Percentiles rank a stretch among this genome's conserved stretches.
These are phyloP conservation scores for Paradisaea rubra DNA, from an alignment of 2,113 vertebrate species.

Conservation along the genomic window DNA sequence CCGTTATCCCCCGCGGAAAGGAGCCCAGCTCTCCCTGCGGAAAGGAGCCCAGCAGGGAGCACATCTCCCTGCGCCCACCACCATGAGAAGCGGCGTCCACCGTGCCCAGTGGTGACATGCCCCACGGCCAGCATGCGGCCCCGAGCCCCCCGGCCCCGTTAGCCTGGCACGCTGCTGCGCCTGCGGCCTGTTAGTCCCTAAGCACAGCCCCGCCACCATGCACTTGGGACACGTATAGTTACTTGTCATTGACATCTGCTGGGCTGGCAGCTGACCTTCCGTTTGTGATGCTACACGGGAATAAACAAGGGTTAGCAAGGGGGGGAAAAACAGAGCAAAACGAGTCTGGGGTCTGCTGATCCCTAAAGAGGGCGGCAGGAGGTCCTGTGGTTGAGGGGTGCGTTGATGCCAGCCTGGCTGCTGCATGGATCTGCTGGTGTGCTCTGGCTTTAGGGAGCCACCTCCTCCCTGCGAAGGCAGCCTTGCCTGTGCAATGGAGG, in stretches of 20 bases:
- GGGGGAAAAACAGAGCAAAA: not conserved
- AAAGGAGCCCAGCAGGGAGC: not conserved
- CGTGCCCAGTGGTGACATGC: not conserved
- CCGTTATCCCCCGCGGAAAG: not conserved
- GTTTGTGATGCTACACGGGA: constrained; percentile 76
- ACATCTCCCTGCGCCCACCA: not conserved
- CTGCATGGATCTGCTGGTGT: accelerated
- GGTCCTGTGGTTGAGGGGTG: not conserved
- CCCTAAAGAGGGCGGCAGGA: accelerated
- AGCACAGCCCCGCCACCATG: constrained; percentile 87
- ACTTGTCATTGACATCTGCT: constrained; percentile 88
- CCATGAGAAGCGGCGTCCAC: accelerated
- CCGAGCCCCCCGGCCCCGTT: not conserved
- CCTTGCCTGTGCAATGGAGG: not conserved
- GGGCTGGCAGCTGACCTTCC: constrained; percentile 78
- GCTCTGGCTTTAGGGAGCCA: not conserved
- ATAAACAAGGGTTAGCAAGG: constrained; percentile 72
- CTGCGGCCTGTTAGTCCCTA: constrained; percentile 50
- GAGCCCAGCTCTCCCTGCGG: accelerated
- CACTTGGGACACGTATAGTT: constrained; percentile 77
- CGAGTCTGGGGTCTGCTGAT: not conserved
- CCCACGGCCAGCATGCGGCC: constrained; percentile 38
- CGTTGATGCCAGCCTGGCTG: accelerated
- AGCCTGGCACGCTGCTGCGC: not conserved
- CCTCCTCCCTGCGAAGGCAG: not conserved